Evolutionary conservation across 2,113 vertebrate species (phyloP).

Genomic region (Laticauda laticaudata): DNA sequence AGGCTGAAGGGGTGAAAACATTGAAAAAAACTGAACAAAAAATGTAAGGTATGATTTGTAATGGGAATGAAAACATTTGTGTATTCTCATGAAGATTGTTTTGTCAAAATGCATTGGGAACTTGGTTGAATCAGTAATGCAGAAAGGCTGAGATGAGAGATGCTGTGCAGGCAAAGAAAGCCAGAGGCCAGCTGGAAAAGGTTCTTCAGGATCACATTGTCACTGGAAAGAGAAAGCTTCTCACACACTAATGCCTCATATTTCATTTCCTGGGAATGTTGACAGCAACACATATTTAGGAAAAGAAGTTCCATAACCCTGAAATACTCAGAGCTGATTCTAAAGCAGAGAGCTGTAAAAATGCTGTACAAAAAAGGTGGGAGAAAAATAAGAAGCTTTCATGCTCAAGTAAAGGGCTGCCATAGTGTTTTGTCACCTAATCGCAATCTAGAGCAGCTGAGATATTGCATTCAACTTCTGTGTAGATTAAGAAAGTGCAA

Average conservation of each 20-base stretch:
- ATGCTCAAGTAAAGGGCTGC: neutral
- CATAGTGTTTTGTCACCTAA: neutral
- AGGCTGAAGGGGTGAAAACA: conserved; percentile 16
- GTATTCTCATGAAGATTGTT: conserved; percentile 55
- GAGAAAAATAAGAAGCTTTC: neutral
- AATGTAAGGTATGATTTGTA: conserved; percentile 47
- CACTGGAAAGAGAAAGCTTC: neutral
- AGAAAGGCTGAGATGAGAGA: conserved; percentile 42
- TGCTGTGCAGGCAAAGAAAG: conserved; percentile 3
- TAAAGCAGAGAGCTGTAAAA: neutral
- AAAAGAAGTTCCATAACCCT: neutral
- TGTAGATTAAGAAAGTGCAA: neutral
- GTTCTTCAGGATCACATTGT: conserved; percentile 18
- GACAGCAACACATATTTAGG: conserved; percentile 40
- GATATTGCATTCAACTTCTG: neutral
- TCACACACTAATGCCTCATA: conserved; percentile 18
- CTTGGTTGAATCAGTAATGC: conserved; percentile 37
- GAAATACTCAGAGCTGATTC: neutral
- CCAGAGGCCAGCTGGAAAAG: conserved; percentile 10
- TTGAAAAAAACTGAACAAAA: neutral
- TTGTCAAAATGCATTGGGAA: conserved; percentile 44
- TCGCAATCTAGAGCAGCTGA: neutral
- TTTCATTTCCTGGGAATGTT: conserved; percentile 33
- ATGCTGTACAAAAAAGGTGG: neutral
- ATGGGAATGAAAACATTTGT: conserved; percentile 51